Evolutionary conservation across 1,140 invertebrate genomes (phyloP).

Genomic region (Agrilus planipennis): DNA sequence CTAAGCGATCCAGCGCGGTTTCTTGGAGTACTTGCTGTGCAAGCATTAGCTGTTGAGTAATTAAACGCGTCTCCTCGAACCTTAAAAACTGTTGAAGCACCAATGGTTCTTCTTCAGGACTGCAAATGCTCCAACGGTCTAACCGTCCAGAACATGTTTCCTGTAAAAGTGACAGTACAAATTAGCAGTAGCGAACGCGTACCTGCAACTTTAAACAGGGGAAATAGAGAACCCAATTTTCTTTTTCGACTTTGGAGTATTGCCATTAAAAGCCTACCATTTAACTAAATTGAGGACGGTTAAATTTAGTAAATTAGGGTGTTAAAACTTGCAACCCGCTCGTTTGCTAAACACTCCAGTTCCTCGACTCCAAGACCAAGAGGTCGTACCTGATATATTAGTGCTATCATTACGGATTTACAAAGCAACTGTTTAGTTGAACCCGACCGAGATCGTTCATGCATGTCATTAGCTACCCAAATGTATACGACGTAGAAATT

Average conservation of each 20-base stretch:
- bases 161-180: slow-evolving; percentile 35
- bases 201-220: too few species aligned
- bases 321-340: too few species aligned
- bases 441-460: too few species aligned
- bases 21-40: slow-evolving; percentile 45
- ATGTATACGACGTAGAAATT: slow-evolving; percentile 12
- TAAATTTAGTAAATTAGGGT: too few species aligned
- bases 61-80: slow-evolving; percentile 70
- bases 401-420: slow-evolving; percentile 5
- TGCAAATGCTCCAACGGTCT: slow-evolving; percentile 72
- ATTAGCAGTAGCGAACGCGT: too few species aligned
- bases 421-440: slow-evolving; percentile 1
- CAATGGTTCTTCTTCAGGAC: slow-evolving; percentile 71
- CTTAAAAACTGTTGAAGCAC: slow-evolving; percentile 77
- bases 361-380: too few species aligned
- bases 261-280: too few species aligned
- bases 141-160: slow-evolving; percentile 61
- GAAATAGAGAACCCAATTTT: too few species aligned
- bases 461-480: slow-evolving; percentile 18
- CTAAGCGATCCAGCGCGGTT: slow-evolving; percentile 34
- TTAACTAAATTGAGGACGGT: too few species aligned
- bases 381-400: too few species aligned
- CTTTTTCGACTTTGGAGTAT: too few species aligned
- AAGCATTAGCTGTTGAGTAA: slow-evolving; percentile 67
- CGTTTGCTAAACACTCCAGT: too few species aligned